phyloP scores from a whole-genome alignment of 2,888 invertebrate genomes.

The Seladonia tumulorum region DNA sequence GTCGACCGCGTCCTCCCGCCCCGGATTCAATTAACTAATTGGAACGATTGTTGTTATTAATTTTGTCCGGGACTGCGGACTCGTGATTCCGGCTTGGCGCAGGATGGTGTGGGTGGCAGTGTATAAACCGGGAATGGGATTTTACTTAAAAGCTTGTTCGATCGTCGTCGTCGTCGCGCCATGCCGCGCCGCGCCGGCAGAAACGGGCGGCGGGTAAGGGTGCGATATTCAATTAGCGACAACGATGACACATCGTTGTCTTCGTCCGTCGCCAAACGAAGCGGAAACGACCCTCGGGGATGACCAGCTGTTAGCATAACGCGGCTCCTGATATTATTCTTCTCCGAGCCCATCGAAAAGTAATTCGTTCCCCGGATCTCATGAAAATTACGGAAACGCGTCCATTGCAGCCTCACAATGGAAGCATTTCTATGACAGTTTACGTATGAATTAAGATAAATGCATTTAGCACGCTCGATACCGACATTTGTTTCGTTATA shows the following conservation, averaged over 20 bases:
- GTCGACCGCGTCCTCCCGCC: background rate
- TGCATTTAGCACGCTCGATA: too few species aligned
- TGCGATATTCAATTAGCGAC: slow-evolving; percentile 60
- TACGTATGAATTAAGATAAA: too few species aligned
- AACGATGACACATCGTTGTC: slow-evolving; percentile 61
- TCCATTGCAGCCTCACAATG: background rate
- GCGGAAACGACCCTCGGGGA: slow-evolving; percentile 58
- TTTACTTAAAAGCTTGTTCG: slow-evolving; percentile 49
- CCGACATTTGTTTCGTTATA: too few species aligned
- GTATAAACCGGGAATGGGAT: slow-evolving; percentile 42
- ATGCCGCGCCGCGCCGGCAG: background rate
- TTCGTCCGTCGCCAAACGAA: slow-evolving; percentile 54
- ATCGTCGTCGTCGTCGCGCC: slow-evolving; percentile 6
- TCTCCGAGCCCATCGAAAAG: background rate
- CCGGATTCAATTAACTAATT: slow-evolving; percentile 54
- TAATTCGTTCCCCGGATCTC: background rate
- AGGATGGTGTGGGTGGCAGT: background rate
- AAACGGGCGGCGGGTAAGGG: slow-evolving; percentile 36
- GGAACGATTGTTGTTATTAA: slow-evolving; percentile 42
- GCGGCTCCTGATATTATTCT: slow-evolving; percentile 19
- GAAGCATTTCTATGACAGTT: background rate
- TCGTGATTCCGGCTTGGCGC: background rate
- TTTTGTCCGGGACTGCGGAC: slow-evolving; percentile 29
- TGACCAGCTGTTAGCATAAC: slow-evolving; percentile 57
- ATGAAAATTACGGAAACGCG: background rate